These are phyloP conservation scores for Drosophila nr. perissopoda DNA, from an alignment of 2,888 invertebrate genomes.

Conservation along the genomic window DNA sequence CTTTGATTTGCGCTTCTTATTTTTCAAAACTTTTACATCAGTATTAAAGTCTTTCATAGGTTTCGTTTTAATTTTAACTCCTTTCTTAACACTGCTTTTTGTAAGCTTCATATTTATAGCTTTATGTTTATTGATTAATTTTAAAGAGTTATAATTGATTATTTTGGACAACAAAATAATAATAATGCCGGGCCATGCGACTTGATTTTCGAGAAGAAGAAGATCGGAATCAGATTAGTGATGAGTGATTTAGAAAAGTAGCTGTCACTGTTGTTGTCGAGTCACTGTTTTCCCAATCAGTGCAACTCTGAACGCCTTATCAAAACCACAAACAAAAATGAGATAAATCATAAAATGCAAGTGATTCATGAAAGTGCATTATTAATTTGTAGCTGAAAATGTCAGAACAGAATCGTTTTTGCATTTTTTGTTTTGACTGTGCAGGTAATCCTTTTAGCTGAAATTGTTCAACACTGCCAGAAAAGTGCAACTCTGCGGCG, in stretches of 20 bases:
- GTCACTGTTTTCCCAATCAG: conserved; percentile 2
- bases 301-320: conserved; percentile 24
- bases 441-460: conserved; percentile 6
- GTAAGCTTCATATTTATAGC: not conserved
- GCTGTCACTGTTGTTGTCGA: conserved; percentile 12
- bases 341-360: not conserved
- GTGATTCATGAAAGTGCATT: not conserved
- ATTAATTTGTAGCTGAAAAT: not conserved
- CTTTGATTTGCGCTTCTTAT: conserved; percentile 3
- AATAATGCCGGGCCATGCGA: conserved; percentile 38
- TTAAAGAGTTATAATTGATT: not conserved
- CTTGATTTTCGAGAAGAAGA: conserved; percentile 1
- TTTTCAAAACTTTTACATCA: not conserved
- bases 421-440: not conserved
- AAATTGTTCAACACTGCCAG: conserved; percentile 35
- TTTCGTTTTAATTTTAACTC: not conserved
- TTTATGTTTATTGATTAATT: not conserved
- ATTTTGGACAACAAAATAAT: not conserved
- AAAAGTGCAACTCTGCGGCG: conserved; percentile 57
- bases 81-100: not conserved
- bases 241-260: conserved; percentile 3
- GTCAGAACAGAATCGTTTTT: not conserved
- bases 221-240: conserved; percentile 3
- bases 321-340: conserved; percentile 1
- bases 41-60: not conserved